Percentiles rank a stretch among this genome's conserved stretches.
phyloP scores from a whole-genome alignment of 2,888 invertebrate species.

The Hirtodrosophila cameraria region DNA sequence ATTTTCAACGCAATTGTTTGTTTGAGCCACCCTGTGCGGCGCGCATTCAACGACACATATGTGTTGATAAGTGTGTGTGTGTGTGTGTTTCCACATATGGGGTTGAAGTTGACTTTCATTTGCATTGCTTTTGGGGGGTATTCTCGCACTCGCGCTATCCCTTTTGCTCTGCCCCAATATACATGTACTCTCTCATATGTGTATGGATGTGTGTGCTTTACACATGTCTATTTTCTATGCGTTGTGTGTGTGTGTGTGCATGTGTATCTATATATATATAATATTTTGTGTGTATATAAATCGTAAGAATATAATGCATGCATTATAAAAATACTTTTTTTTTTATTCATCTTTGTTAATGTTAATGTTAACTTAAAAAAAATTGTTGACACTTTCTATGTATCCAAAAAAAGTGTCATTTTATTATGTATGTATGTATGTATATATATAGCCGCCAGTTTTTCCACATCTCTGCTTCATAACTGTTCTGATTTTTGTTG shows the following conservation, averaged over 20 bases:
- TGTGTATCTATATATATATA: conserved; percentile 54
- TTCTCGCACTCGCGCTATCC: conserved; percentile 5
- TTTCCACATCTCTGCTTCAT: not conserved
- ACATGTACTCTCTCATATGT: conserved; percentile 9
- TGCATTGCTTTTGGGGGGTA: conserved; percentile 23
- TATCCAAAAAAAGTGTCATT: conserved; percentile 44
- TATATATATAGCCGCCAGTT: conserved; percentile 18
- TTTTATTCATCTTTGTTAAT: conserved; percentile 53
- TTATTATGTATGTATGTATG: conserved; percentile 37
- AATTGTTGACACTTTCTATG: conserved; percentile 53
- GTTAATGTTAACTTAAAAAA: conserved; percentile 73
- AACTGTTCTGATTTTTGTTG: conserved; percentile 6
- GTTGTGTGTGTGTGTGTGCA: conserved; percentile 30
- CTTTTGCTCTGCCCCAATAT: conserved; percentile 8
- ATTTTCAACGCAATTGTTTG: conserved; percentile 1
- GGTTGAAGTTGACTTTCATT: conserved; percentile 45
- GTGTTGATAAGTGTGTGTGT: conserved; percentile 3
- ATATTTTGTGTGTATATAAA: conserved; percentile 54
- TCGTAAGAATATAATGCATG: conserved; percentile 83
- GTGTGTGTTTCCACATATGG: conserved; percentile 22
- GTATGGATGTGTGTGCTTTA: conserved; percentile 41
- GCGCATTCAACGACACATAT: conserved; percentile 6
- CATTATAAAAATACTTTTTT: conserved; percentile 83
- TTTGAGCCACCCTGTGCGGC: conserved; percentile 32
- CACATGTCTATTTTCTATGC: conserved; percentile 64